Conservation (phyloP, 2,888 invertebrate genomes). For the Thereva nobilitata region DNA sequence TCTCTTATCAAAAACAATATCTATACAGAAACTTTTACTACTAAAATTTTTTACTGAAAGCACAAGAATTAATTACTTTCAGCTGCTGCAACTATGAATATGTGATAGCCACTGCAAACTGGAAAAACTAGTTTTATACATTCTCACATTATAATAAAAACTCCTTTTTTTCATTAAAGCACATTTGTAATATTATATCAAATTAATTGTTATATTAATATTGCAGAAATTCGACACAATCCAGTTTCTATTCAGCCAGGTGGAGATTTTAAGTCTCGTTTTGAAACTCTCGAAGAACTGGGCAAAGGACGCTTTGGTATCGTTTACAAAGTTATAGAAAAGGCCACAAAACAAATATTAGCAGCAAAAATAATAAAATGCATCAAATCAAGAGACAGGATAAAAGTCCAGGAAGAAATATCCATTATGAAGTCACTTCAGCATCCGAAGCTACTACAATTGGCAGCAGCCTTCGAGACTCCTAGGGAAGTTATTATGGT, state of each 20-base stretch:
- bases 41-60: too few species aligned
- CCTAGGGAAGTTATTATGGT: conserved; percentile 80
- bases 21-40: too few species aligned
- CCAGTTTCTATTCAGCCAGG: conserved; percentile 60
- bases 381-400: conserved; percentile 71
- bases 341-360: conserved; percentile 65
- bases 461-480: conserved; percentile 80
- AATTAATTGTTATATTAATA: background rate
- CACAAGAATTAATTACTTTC: too few species aligned
- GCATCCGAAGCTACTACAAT: conserved; percentile 83
- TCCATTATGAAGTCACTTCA: conserved; percentile 82
- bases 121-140: too few species aligned
- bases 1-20: too few species aligned
- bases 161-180: too few species aligned
- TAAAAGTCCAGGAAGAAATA: conserved; percentile 80
- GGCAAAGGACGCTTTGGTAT: conserved; percentile 77
- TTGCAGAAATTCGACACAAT: background rate
- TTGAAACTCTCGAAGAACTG: conserved; percentile 71
- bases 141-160: too few species aligned
- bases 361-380: conserved; percentile 86
- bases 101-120: too few species aligned
- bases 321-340: conserved; percentile 72
- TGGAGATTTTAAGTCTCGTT: conserved; percentile 65
- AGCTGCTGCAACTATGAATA: too few species aligned
- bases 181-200: too few species aligned